Conservation (phyloP, 2,888 invertebrate genomes). For the Drosophila imparisetae region DNA sequence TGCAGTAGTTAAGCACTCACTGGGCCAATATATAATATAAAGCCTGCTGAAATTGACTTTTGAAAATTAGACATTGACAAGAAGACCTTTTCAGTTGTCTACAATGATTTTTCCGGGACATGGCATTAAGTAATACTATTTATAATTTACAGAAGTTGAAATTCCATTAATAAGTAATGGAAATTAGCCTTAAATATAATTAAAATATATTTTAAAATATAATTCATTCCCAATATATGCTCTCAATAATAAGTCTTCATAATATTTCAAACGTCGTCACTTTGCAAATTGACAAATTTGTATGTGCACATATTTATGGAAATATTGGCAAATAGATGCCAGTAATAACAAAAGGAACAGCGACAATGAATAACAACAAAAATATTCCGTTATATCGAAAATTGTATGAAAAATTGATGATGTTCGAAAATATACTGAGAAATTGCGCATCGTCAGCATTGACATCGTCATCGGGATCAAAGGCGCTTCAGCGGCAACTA, state of each 20-base stretch:
- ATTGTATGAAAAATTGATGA: slow-evolving; percentile 67
- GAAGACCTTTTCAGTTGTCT: background rate
- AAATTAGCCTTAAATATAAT: background rate
- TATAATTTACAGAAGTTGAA: background rate
- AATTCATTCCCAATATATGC: background rate
- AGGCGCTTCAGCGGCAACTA: slow-evolving; percentile 58
- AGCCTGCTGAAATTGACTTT: background rate
- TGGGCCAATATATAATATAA: slow-evolving; percentile 1
- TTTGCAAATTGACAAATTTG: slow-evolving; percentile 49
- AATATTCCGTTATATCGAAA: slow-evolving; percentile 36
- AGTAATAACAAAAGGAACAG: slow-evolving; percentile 33
- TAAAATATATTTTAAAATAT: background rate
- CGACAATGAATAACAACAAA: slow-evolving; percentile 19
- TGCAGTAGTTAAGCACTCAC: background rate
- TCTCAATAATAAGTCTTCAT: slow-evolving; percentile 17
- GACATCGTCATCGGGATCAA: slow-evolving; percentile 73
- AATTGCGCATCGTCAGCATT: slow-evolving; percentile 70
- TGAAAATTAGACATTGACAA: too few species aligned
- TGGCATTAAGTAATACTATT: background rate
- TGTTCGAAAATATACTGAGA: slow-evolving; percentile 67
- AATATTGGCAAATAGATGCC: slow-evolving; percentile 51
- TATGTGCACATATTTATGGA: slow-evolving; percentile 41
- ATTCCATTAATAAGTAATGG: background rate
- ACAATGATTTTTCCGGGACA: too few species aligned
- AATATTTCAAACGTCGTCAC: slow-evolving; percentile 1